Evolutionary conservation across 2,797 vertebrate species (phyloP), one percentile per base, ranked within the genome.

Genomic region (Phoebastria nigripes): DNA sequence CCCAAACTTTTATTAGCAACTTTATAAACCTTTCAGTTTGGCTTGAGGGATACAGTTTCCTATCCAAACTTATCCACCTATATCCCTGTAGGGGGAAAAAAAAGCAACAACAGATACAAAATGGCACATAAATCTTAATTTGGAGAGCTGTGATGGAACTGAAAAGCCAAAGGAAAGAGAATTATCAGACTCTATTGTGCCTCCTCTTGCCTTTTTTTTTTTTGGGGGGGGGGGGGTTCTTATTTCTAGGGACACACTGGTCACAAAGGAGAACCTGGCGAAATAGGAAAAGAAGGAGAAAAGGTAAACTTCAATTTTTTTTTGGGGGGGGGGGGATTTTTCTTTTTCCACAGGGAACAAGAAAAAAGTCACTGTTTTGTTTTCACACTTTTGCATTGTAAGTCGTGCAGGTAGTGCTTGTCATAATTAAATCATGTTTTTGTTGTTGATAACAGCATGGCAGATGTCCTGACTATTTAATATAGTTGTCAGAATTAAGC

Each of bases 1-100:
- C 83, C 81, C 94, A 95, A 92, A 96, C 63, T 96, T 95, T 96
- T 96, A 96, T 96, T 96, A 94, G 83, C 56, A 94, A 44, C 87
- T 96, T 95, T 74, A 93, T 93, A 91, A 94, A 96, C 72, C 86
- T 96, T 95, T 95, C 90, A 69, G 41, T 95, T 87, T 93, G 93
- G 81, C 90, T 89, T 61, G 35, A 89, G 71, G 63, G 87, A 52
- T 92, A 37, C 4, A 3, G 9, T 94, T 95, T 96, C 90, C 87
- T 96, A 89, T 87, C 90, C 83, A 93, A 94, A 91, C 69, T 37
- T 90, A 85, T 55, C 74, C 88, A 95, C 95, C 93, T 95, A 85
- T 96, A 44, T 71, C 56, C 39, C 83, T 78, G 47, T 39, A 37
- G 62, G 82, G 49, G 11, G 18, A 8, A 35, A 7, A 79, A 49